phyloP scores from a whole-genome alignment of 2,113 vertebrate species.

The Orthonyx spaldingii region DNA sequence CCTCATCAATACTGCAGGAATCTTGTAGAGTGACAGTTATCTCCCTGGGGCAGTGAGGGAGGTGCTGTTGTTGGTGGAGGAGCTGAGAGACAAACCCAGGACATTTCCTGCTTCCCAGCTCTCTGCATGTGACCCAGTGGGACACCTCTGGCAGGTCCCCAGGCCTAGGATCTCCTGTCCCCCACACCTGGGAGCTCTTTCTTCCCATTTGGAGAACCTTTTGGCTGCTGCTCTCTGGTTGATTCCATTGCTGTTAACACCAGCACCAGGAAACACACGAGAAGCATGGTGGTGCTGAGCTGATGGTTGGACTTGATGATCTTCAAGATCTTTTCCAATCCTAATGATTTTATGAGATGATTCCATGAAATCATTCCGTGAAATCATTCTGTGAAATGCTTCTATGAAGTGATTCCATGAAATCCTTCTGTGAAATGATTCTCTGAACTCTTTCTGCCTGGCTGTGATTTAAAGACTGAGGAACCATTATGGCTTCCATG shows the following conservation, averaged over 20 bases:
- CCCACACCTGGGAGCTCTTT: neutral
- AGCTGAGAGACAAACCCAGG: neutral
- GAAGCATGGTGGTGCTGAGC: rapidly evolving
- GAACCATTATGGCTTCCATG: rapidly evolving
- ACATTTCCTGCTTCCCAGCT: rapidly evolving
- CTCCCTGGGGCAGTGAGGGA: neutral
- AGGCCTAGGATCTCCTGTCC: neutral
- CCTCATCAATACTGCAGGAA: neutral
- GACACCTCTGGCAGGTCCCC: neutral
- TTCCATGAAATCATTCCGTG: neutral
- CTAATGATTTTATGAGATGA: neutral
- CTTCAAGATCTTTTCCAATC: neutral
- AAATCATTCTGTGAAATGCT: neutral
- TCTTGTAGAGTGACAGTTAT: neutral
- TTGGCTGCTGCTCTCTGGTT: neutral
- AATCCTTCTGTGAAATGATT: no score
- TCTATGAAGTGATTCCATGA: no score
- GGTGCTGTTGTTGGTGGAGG: neutral
- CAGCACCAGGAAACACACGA: neutral
- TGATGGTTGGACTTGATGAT: neutral
- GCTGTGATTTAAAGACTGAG: neutral
- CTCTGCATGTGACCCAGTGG: neutral
- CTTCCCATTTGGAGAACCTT: no score
- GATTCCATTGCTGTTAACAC: neutral
- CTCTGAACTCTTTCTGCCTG: neutral